These are phyloP conservation scores for Trichonephila clavipes DNA, from an alignment of 1,140 invertebrate species.

Conservation along the genomic window DNA sequence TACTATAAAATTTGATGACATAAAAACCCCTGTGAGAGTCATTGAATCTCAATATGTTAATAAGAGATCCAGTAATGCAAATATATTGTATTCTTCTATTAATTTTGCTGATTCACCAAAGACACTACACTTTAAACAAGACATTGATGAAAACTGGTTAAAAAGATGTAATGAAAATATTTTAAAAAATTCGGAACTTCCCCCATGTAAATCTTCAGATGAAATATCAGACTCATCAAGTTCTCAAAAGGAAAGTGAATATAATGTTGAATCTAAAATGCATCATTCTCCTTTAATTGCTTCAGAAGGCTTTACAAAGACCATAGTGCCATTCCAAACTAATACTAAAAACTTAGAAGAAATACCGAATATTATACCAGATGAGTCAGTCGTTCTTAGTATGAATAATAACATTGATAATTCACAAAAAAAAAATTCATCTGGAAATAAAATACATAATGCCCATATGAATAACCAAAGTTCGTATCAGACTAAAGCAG, in stretches of 20 bases:
- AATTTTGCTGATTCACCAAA: background rate
- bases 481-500: background rate
- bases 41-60: background rate
- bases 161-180: slow-evolving; percentile 47
- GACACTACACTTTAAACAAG: slow-evolving; percentile 46
- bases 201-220: background rate
- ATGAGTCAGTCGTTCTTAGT: background rate
- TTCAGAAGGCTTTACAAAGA: background rate
- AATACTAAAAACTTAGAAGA: background rate
- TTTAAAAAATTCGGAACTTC: background rate
- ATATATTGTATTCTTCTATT: slow-evolving; percentile 44
- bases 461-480: background rate
- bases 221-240: background rate
- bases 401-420: background rate
- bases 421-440: background rate
- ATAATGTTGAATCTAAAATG: background rate
- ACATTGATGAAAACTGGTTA: slow-evolving; percentile 59
- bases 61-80: slow-evolving; percentile 17
- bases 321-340: background rate
- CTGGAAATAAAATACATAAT: background rate
- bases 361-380: background rate
- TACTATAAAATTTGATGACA: background rate
- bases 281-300: background rate
- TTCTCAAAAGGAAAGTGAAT: no score
- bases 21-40: background rate